Evolutionary conservation across 2,797 vertebrate species (phyloP), one percentile per base, ranked within the genome.

Genomic region (Oophaga sylvatica): DNA sequence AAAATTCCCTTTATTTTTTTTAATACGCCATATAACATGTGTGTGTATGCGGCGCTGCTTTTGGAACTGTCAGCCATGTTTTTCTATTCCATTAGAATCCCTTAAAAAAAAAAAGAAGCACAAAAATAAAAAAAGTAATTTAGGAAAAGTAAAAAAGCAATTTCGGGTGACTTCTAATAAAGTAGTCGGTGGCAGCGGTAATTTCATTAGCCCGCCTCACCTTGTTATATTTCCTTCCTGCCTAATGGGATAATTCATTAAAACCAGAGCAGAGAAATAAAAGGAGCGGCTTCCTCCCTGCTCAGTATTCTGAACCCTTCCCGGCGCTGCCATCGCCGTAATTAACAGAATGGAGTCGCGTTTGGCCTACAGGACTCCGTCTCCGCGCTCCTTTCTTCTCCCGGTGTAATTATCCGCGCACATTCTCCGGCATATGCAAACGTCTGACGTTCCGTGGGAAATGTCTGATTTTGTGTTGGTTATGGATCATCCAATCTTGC

Each of bases 171-270:
- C 75, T 45, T 65, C 10, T 60, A 63, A 78, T 67, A 76, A 83
- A 63, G 60, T 57, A 75, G 67, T 62, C 13, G 73, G 80, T 62
- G 81, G 26, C 60, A 57, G 60, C 20, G 67, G 60, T 77, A 84
- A 71, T 84, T 71, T 87, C 19, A 70, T 78, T 77, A 26, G 20
- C 71, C n/a, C 4, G 31, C 17, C 65, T 78, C 70, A 83, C 86
- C 45, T 77, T 67, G 60, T 87, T 87, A 78, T 48, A 87, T 71
- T 82, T 87, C 62, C 62, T 68, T 68, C 41, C 62, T 35, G 26
- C 22, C 62, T 87, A 83, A 87, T 79, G 48, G 87, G 16, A 57
- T 71, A 83, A 67, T 83, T 83, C 81, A 79, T 87, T 87, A 87
- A 87, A 87, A 83, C 13, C 22, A 79, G 8, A 60, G 63, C n/a